Conservation (phyloP, 2,797 vertebrate genomes). For the Myotis myotis region DNA sequence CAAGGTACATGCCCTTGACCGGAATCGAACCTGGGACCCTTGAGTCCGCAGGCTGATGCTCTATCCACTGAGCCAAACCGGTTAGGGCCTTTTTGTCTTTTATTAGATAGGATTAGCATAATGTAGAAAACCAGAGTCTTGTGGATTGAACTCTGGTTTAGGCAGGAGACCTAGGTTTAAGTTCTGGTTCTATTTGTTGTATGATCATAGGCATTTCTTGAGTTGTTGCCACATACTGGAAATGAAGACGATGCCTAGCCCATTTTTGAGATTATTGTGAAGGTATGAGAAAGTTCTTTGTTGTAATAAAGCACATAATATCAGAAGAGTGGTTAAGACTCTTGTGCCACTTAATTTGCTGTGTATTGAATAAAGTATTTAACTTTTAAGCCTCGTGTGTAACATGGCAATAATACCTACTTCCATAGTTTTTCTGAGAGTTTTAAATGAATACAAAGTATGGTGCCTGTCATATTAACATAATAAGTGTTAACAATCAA, state of each 20-base stretch:
- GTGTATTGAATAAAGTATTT: neutral
- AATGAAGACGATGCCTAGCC: neutral
- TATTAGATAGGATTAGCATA: neutral
- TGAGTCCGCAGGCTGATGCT: too few relatives aligned
- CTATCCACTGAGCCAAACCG: too few relatives aligned
- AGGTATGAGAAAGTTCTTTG: neutral
- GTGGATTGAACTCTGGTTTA: neutral
- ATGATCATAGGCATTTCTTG: constrained; percentile 13
- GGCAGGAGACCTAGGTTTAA: neutral
- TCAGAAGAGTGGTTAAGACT: neutral
- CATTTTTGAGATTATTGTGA: neutral
- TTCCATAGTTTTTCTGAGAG: neutral
- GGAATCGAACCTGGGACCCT: too few relatives aligned
- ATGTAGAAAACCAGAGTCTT: neutral
- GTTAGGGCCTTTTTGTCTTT: too few relatives aligned
- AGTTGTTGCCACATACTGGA: neutral
- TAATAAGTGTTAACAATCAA: neutral
- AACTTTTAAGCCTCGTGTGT: neutral
- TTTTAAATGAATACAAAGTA: constrained; percentile 42
- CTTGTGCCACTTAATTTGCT: neutral
- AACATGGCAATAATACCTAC: neutral
- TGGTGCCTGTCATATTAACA: neutral
- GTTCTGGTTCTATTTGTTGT: neutral
- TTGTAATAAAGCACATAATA: neutral
- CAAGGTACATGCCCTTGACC: too few relatives aligned